Conservation (phyloP, 1,140 invertebrate genomes). For the Zaprionus capensis region DNA sequence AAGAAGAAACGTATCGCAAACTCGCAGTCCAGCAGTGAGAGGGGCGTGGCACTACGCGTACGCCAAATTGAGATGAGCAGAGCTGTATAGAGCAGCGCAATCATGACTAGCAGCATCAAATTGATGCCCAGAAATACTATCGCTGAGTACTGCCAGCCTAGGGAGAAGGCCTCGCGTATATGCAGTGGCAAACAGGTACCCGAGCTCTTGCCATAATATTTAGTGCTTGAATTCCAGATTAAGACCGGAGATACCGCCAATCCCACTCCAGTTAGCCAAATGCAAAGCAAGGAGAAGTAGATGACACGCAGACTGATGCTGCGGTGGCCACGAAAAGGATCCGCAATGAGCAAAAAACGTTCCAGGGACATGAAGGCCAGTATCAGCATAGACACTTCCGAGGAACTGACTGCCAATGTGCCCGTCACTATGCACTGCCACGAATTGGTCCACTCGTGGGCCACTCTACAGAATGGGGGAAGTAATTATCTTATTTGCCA, state of each 20-base stretch:
- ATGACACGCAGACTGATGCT: slow-evolving; percentile 86
- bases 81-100: slow-evolving; percentile 87
- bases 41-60: slow-evolving; percentile 86
- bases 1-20: slow-evolving; percentile 90
- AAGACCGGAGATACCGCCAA: slow-evolving; percentile 89
- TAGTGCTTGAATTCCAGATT: slow-evolving; percentile 87
- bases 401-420: slow-evolving; percentile 88
- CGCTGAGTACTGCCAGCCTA: slow-evolving; percentile 91
- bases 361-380: slow-evolving; percentile 91
- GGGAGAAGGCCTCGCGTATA: slow-evolving; percentile 88
- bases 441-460: slow-evolving; percentile 89
- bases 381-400: slow-evolving; percentile 91
- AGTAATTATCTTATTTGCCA: background rate
- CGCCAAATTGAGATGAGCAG: slow-evolving; percentile 88
- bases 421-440: slow-evolving; percentile 88
- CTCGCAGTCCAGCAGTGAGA: slow-evolving; percentile 87
- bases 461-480: slow-evolving; percentile 77
- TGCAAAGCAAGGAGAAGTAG: slow-evolving; percentile 79
- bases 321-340: slow-evolving; percentile 87
- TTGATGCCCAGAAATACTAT: slow-evolving; percentile 91
- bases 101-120: slow-evolving; percentile 86
- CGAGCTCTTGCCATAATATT: slow-evolving; percentile 88
- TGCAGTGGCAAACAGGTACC: slow-evolving; percentile 91
- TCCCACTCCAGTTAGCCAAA: slow-evolving; percentile 88
- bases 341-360: slow-evolving; percentile 89